Evolutionary conservation across 2,797 vertebrate species (phyloP), one percentile per base, ranked within the genome.

Genomic region (Danio albolineatus): DNA sequence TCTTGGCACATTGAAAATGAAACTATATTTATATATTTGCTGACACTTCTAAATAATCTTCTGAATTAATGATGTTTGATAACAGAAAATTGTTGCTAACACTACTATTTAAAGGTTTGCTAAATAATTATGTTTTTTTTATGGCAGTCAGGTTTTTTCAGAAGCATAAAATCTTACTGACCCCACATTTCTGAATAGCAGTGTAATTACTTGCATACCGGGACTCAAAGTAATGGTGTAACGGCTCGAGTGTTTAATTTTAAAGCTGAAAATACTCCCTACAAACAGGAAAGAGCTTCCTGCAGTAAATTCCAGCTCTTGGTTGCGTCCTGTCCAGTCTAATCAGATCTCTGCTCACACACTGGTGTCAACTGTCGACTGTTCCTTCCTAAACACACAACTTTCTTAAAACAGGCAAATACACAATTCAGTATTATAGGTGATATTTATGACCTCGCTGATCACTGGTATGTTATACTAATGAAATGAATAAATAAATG

Each of bases 221-320:
- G 28, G 12, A 56, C 65, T 76, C 51, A 65, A 43, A 61, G 49
- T 5, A 17, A 43, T 76, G 17, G 36, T 0, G 0, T 51, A 70
- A 59, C 9, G 10, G 9, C n/a, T n/a, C 41, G 79, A 73, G 86
- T 89, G 69, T 80, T 91, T 90, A 85, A 60, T 87, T 67, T 90
- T 59, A 77, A 88, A 84, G 82, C 79, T 81, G 70, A 64, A 85
- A 86, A 87, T 91, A 53, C 17, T 90, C 91, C 86, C 89, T 86
- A 85, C 89, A 91, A 92, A 91, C 92, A 94, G 92, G 93, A 94
- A 93, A 86, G 79, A 84, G 84, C 90, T 92, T 92, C 92, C 92
- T 93, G 91, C 91, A 86, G 90, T 85, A 85, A 84, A 85, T 89
- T 76, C 85, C 80, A 62, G 85, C 86, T 89, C 82, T 89, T 87